Percentiles rank a stretch among this genome's conserved stretches.
These are phyloP conservation scores for Netelia melanura DNA, from an alignment of 2,888 invertebrate species.

Conservation along the genomic window DNA sequence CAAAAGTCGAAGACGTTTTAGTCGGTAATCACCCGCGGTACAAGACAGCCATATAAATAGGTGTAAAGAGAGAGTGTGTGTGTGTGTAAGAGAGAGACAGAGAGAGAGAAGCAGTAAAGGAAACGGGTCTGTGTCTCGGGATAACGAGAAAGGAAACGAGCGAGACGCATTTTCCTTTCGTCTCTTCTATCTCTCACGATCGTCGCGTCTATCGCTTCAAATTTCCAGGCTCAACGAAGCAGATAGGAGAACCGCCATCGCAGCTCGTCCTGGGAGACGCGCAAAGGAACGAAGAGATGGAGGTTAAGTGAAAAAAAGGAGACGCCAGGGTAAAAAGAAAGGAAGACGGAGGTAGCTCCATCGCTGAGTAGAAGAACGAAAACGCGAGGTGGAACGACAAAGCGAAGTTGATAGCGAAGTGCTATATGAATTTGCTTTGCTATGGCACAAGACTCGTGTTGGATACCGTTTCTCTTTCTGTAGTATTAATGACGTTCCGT, in stretches of 20 bases:
- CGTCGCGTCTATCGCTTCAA: conserved; percentile 40
- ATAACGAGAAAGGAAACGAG: conserved; percentile 66
- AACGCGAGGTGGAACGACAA: conserved; percentile 21
- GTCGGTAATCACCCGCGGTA: conserved; percentile 56
- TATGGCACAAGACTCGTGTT: background rate
- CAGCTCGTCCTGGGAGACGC: conserved; percentile 19
- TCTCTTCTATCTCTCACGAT: conserved; percentile 11
- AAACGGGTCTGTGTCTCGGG: conserved; percentile 60
- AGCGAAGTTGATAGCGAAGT: background rate
- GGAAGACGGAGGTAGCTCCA: conserved; percentile 19
- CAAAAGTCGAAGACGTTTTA: conserved; percentile 37
- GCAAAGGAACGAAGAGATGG: conserved; percentile 62
- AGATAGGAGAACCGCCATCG: conserved; percentile 42
- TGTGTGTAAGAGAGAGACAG: conserved; percentile 24
- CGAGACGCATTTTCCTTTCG: conserved; percentile 59
- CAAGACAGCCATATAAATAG: background rate
- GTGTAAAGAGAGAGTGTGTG: background rate
- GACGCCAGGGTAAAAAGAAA: conserved; percentile 16
- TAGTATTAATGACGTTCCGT: background rate
- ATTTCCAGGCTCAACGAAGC: conserved; percentile 59
- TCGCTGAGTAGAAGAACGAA: conserved; percentile 39
- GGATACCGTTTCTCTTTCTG: background rate
- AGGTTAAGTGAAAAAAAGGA: conserved; percentile 58
- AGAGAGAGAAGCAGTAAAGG: conserved; percentile 51
- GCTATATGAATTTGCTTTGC: background rate